Evolutionary conservation across 2,113 vertebrate species (phyloP), one percentile per base, ranked within the genome.

Genomic region (Lepisosteus oculatus): DNA sequence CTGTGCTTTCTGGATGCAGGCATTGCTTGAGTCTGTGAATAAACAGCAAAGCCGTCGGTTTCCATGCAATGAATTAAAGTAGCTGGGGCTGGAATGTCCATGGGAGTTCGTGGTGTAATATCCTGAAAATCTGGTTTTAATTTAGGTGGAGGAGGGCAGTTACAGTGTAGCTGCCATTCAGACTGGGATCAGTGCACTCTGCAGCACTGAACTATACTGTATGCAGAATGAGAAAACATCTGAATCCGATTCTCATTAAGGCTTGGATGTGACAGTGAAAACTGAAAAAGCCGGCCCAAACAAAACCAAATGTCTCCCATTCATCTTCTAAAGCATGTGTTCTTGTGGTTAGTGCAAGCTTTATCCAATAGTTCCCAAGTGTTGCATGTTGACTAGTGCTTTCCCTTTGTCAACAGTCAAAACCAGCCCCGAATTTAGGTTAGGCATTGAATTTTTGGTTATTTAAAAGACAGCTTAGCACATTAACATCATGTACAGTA

Each of bases 111-210:
- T 3, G n/a, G 3, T 59, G 56, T 68, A 55, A 55, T 44, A 68
- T 54, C 66, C 66, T 55, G 47, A 4, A 47, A 68, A 55, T 51
- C 66, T 68, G 66, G 14, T 29, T 68, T 43, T 55, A n/a, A 51
- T 68, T 55, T 6, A 55, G 45, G 47, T 8, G 47, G 15, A 55
- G 29, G 11, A 55, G 15, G 12, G 47, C 17, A 51, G 47, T 9
- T 51, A 51, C 66, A 41, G 4, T 4, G 51, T 8, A 59, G 56
- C 12, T 59, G 56, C n/a, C 13, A 59, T 59, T 59, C 13, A 59
- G 8, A 59, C 3, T 59, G 7, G 13, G 56, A 59, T 59, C 11
- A 14, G n/a, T n/a, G 3, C 56, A 59, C n/a, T 59, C 56, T 59
- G 56, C 56, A 59, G 56, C 11, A n/a, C 56, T 14, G n/a, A 59